A percentile compares a stretch with the other conserved stretches of the same genome.
Evolutionary conservation across 1,140 invertebrate genomes (phyloP).

Genomic region (Drosophila pectinifera): DNA sequence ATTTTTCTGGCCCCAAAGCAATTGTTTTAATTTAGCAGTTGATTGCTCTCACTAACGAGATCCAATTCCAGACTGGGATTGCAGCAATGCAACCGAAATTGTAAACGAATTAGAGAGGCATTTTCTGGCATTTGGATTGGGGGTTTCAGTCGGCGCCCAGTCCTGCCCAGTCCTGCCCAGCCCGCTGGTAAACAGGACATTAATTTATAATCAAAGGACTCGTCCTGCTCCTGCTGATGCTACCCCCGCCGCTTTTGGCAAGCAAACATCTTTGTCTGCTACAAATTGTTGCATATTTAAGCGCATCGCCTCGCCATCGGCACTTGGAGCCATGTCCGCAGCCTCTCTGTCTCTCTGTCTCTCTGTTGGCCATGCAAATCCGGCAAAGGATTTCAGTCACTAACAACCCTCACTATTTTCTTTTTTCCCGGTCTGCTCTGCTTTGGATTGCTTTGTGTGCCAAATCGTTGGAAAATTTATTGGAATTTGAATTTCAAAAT

Average conservation of each 20-base stretch:
- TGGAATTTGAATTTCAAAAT: constrained; percentile 83
- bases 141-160: background rate
- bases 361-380: constrained; percentile 62
- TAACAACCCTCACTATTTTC: constrained; percentile 35
- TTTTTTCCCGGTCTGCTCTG: constrained; percentile 9
- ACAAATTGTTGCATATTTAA: constrained; percentile 81
- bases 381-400: constrained; percentile 35
- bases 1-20: constrained; percentile 30
- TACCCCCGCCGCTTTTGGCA: constrained; percentile 8
- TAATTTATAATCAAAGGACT: constrained; percentile 75
- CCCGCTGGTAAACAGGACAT: constrained; percentile 67
- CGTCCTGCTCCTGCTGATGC: too few species aligned
- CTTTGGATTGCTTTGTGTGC: constrained; percentile 68
- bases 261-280: constrained; percentile 70
- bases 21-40: constrained; percentile 79
- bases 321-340: constrained; percentile 31
- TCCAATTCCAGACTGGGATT: constrained; percentile 59
- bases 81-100: constrained; percentile 29
- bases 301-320: constrained; percentile 8
- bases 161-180: background rate
- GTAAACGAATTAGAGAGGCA: constrained; percentile 54
- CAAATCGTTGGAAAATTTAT: constrained; percentile 83
- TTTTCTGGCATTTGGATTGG: constrained; percentile 39
- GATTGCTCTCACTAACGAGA: constrained; percentile 69
- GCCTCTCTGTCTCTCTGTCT: constrained; percentile 6